A percentile compares a stretch with the other conserved stretches of the same genome.
Evolutionary conservation across 2,797 vertebrate species (phyloP).

Genomic region (Furcifer pardalis): DNA sequence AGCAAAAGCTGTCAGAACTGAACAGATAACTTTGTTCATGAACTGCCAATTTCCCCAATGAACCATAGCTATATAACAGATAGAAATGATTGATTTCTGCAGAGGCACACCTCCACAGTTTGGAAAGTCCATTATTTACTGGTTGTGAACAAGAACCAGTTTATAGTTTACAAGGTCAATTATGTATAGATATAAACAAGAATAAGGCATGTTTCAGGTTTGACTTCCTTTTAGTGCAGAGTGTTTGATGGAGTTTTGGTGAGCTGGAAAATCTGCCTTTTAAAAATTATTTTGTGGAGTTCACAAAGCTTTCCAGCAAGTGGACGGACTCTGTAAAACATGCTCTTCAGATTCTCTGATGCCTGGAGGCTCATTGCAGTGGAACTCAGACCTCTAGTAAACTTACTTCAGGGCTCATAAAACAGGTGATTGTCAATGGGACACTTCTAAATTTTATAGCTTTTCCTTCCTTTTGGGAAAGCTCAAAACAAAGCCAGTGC

Average conservation of each 20-base stretch:
- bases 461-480: conserved; percentile 3
- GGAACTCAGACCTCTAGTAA: conserved; percentile 18
- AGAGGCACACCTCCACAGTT: background rate
- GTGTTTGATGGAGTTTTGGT: background rate
- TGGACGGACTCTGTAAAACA: background rate
- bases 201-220: background rate
- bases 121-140: background rate
- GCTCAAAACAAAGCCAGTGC: background rate
- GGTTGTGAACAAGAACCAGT: too few species aligned
- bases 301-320: background rate
- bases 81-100: background rate
- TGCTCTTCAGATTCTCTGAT: background rate
- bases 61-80: background rate
- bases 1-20: too few species aligned
- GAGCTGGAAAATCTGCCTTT: background rate
- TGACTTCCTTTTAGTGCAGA: background rate
- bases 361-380: background rate
- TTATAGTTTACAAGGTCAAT: too few species aligned
- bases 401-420: conserved; percentile 17
- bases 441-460: conserved; percentile 7
- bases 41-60: background rate
- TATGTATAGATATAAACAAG: too few species aligned
- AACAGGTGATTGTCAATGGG: conserved; percentile 1
- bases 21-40: background rate
- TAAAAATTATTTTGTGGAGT: conserved; percentile 19